Base-by-base conservation (phyloP, 1,140 invertebrate genomes). In the Drosophila nigromelanica region DNA sequence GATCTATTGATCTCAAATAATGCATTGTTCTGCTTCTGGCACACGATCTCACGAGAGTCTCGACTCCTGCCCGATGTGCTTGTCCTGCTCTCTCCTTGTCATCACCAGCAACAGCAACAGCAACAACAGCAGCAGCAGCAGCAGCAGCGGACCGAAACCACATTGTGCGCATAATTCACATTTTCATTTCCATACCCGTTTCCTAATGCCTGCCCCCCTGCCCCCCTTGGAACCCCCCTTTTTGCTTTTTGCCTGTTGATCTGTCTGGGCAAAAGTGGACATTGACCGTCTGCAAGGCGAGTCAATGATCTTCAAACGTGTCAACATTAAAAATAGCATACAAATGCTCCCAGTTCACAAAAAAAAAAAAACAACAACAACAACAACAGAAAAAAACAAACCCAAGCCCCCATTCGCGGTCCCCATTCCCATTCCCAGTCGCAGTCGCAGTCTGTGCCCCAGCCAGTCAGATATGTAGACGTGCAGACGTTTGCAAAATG, bases 271-370 rank as follows among this genome's bases (percentile, higher is more conserved):
- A 47, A 85, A 80, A 77, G 59, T 86, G 81, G 82, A 86, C 81
- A 86, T 86, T 86, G 81, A 86, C 82, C 81, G 81, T 86, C 82
- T 87, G 82, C 78, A 56, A 60, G 66, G 62, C 80, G 61, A 86
- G 82, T 86, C 82, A 86, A 86, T 85, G 82, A 86, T 86, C 82
- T 87, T 87, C 76, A 82, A 87, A 87, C 82, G 82, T 87, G 82
- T 86, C 82, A 86, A 87, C 82, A 86, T 86, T 86, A 86, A 86
- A 86, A 86, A 86, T 86, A 87, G 81, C 81, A 87, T 74, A 62
- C 82, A 69, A 86, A 81, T 86, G 82, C 78, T 43, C 27, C 35
- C 27, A 33, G 14, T 30, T 55, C 35, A 10, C 15, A 33, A 18
- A 15, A 45, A 45, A 45, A 8, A 45, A 18, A n/a, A n/a, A 40